phyloP scores from a whole-genome alignment of 1,140 invertebrate genomes.

The Eriocheir sinensis region DNA sequence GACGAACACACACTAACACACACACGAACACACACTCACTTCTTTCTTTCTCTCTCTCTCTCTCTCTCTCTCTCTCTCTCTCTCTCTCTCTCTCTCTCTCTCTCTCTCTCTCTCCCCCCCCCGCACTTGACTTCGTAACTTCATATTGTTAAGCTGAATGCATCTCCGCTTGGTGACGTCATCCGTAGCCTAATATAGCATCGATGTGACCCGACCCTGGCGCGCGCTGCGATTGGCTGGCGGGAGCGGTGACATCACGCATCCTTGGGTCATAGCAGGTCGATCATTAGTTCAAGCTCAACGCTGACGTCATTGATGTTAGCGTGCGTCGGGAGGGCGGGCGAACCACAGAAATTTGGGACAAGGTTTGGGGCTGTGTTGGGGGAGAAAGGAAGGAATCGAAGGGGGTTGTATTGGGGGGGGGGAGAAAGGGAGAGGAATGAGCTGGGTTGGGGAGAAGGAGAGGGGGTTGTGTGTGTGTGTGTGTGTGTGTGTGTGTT shows the following conservation, averaged over 20 bases:
- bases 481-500: neutral
- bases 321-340: neutral
- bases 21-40: too few species aligned
- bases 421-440: neutral
- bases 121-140: neutral
- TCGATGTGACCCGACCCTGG: conserved; percentile 17
- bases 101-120: neutral
- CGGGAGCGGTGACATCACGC: conserved; percentile 6
- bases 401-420: neutral
- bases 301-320: conserved; percentile 55
- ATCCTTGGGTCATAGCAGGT: neutral
- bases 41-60: neutral
- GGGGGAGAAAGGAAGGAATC: neutral
- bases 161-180: neutral
- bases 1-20: too few species aligned
- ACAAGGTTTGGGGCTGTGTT: too few species aligned
- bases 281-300: neutral
- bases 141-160: neutral
- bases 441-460: neutral
- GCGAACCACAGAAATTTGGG: neutral
- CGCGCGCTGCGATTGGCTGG: neutral
- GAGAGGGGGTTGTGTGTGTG: neutral
- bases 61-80: conserved; percentile 4
- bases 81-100: neutral
- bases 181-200: neutral